phyloP scores from a whole-genome alignment of 2,113 vertebrate genomes.

The Mastomys coucha region DNA sequence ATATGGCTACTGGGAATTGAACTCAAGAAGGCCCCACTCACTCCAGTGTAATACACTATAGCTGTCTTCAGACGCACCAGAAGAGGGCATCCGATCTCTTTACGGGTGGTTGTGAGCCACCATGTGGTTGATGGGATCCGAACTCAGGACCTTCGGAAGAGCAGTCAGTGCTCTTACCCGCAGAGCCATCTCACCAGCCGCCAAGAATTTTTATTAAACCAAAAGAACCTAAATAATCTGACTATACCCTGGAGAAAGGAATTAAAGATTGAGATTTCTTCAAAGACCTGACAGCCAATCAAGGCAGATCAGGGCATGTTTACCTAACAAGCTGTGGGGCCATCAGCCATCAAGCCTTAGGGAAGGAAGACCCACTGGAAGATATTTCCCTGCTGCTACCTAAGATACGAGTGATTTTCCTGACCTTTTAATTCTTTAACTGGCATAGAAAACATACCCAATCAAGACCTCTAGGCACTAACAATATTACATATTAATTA shows the following conservation, averaged over 20 bases:
- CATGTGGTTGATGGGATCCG: no score
- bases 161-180: no score
- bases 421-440: background rate
- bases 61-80: no score
- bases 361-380: background rate
- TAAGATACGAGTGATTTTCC: background rate
- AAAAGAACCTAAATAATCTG: background rate
- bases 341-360: background rate
- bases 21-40: no score
- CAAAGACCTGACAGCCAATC: background rate
- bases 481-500: background rate
- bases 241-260: background rate
- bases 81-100: no score
- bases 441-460: background rate
- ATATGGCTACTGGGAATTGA: no score
- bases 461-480: background rate
- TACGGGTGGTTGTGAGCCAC: no score
- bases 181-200: no score
- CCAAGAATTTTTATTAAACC: background rate
- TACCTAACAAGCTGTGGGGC: background rate
- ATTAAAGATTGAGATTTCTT: background rate
- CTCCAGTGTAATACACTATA: no score
- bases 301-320: background rate
- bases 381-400: background rate
- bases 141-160: no score